Evolutionary conservation across 2,888 invertebrate genomes (phyloP), one percentile per base, ranked within the genome.

Genomic region (Metacarcinus magister): DNA sequence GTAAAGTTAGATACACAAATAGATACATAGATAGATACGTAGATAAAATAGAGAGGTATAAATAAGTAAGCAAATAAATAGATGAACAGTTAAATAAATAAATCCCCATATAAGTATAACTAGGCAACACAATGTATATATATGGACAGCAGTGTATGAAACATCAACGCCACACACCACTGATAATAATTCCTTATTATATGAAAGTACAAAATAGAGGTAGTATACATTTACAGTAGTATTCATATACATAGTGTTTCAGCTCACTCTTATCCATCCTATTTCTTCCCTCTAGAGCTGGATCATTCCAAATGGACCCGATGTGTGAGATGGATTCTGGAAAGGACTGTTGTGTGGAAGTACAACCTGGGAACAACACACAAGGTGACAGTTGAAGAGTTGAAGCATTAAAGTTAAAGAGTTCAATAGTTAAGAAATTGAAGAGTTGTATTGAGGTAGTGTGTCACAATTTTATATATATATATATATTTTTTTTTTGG

Each of bases 261-360:
- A 90, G 39, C n/a, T 91, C 46, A 43, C 67, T 90, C 43, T 43
- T 16, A 90, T 19, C 23, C n/a, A n/a, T 46, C 10, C 46, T 67
- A 46, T 44, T 10, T 28, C n/a, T 16, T 93, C 28, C 67, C 7
- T 91, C 44, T 95, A 96, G 96, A 28, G 96, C 91, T n/a, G 97
- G 97, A 28, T 92, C 92, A 46, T 95, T 96, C 94, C 94, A 94
- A 28, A 95, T 96, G 32, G 97, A 97, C 94, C 97, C 97, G 28
- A 94, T 96, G 48, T 97, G 97, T 95, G 97, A 97, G 93, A 94
- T 96, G 46, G 95, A 96, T 19, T 92, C 95, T 44, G 97, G 97
- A 28, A 96, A 96, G 10, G 97, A 97, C 95, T 97, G 97, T 60
- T 97, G 97, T 60, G 97, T 97, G 32, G 95, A 96, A n/a, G 97